A percentile compares a stretch with the other conserved stretches of the same genome.
phyloP scores from a whole-genome alignment of 2,113 vertebrate species.

The Cynopterus brachyotis region DNA sequence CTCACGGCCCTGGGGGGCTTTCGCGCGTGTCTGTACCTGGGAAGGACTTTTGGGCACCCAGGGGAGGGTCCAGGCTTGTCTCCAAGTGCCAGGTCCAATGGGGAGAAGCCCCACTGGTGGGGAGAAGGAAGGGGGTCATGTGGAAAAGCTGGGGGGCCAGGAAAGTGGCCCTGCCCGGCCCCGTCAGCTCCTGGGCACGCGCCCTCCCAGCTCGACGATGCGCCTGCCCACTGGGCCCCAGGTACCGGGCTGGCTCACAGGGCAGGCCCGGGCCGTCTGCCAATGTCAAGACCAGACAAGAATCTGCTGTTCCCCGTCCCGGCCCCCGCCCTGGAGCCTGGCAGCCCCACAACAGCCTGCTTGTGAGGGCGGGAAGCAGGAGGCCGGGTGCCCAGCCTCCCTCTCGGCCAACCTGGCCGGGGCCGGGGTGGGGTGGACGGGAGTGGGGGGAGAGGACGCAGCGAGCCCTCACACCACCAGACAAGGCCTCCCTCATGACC shows the following conservation, averaged over 20 bases:
- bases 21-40: neutral
- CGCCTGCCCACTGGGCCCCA: neutral
- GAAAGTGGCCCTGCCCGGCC: neutral
- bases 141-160: neutral
- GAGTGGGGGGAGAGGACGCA: neutral
- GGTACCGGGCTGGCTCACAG: neutral
- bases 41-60: neutral
- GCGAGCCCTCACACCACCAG: neutral
- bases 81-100: neutral
- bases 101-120: neutral
- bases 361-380: slow-evolving; percentile 45
- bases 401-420: neutral
- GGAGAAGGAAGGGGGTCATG: accelerated
- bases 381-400: neutral
- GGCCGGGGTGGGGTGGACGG: neutral
- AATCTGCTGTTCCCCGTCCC: neutral
- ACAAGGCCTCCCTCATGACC: neutral
- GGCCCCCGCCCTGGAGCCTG: neutral
- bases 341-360: slow-evolving; percentile 38
- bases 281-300: slow-evolving; percentile 51
- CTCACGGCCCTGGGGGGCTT: accelerated
- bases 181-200: accelerated
- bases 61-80: neutral
- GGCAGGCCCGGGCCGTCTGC: slow-evolving; percentile 15
- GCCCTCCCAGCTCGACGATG: neutral